Percentiles rank a stretch among this genome's conserved stretches.
Conservation (phyloP, 2,113 vertebrate species). For the Tragelaphus buxtoni region DNA sequence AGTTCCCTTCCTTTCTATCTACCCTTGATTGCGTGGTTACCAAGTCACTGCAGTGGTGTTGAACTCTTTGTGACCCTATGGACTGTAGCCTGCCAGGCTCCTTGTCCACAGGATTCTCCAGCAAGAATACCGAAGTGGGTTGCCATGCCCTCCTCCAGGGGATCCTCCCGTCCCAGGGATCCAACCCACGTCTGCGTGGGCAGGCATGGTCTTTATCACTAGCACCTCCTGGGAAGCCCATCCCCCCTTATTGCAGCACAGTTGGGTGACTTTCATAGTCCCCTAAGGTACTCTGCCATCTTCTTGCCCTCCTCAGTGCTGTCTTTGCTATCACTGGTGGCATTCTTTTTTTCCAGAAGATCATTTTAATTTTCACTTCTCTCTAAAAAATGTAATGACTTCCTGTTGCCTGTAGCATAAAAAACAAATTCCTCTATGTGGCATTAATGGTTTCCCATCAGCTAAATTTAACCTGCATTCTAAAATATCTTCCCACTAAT, state of each 20-base stretch:
- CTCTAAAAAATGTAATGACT: slow-evolving; percentile 6
- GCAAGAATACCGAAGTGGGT: background rate
- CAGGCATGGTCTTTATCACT: background rate
- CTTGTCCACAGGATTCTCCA: background rate
- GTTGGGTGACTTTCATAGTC: background rate
- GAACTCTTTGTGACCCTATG: background rate
- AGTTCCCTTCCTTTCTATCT: background rate
- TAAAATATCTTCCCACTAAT: background rate
- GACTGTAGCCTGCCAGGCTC: background rate
- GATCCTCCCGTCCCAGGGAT: background rate
- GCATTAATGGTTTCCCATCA: slow-evolving; percentile 35
- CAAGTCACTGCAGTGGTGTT: background rate
- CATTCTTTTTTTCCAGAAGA: slow-evolving; percentile 6
- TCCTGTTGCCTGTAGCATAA: slow-evolving; percentile 21
- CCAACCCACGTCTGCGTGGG: background rate
- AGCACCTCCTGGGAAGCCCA: background rate
- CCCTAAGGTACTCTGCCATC: background rate
- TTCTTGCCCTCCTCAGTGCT: no score
- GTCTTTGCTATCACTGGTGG: background rate
- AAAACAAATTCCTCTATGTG: slow-evolving; percentile 2
- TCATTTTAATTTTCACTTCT: slow-evolving; percentile 24
- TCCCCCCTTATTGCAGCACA: background rate
- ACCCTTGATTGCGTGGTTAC: background rate
- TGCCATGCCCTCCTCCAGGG: background rate
- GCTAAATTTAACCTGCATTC: slow-evolving; percentile 11